These are phyloP conservation scores for Spinibarbus caldwelli DNA, from an alignment of 2,797 vertebrate genomes.

Conservation along the genomic window DNA sequence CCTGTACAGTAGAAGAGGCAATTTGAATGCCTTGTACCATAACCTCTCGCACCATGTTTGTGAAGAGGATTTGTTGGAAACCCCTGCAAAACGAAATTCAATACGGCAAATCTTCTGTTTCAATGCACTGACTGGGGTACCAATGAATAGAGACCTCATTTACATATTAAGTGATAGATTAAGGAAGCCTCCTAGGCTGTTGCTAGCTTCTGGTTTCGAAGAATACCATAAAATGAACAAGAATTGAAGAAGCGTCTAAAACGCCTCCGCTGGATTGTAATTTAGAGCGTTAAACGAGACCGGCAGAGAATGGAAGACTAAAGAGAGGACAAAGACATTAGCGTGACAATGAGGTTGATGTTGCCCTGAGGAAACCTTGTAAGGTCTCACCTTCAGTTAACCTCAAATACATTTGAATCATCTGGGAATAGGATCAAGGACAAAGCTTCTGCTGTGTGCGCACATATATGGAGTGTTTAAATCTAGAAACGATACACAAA, in stretches of 20 bases:
- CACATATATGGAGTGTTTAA: background rate
- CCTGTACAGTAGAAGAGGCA: constrained; percentile 12
- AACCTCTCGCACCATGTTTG: background rate
- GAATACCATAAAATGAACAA: constrained; percentile 27
- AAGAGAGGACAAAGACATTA: constrained; percentile 34
- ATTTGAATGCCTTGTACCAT: constrained; percentile 9
- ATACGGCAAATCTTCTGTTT: constrained; percentile 34
- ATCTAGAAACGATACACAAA: background rate
- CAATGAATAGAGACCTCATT: constrained; percentile 43
- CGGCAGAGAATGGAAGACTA: background rate
- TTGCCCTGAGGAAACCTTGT: constrained; percentile 33
- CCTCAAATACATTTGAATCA: constrained; percentile 44
- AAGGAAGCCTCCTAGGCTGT: constrained; percentile 27
- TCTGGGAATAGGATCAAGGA: constrained; percentile 37
- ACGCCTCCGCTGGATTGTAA: constrained; percentile 2
- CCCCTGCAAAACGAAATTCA: constrained; percentile 41
- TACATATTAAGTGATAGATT: constrained; percentile 58
- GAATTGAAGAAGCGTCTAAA: constrained; percentile 30
- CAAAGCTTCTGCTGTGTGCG: background rate
- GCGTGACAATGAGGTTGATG: constrained; percentile 37
- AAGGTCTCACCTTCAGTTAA: constrained; percentile 59
- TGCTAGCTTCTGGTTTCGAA: constrained; percentile 31
- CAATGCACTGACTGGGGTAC: constrained; percentile 1
- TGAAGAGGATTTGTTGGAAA: constrained; percentile 35
- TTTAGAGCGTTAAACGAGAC: constrained; percentile 3